Evolutionary conservation across 2,888 invertebrate genomes (phyloP).

Genomic region (Drosophila paracracens): DNA sequence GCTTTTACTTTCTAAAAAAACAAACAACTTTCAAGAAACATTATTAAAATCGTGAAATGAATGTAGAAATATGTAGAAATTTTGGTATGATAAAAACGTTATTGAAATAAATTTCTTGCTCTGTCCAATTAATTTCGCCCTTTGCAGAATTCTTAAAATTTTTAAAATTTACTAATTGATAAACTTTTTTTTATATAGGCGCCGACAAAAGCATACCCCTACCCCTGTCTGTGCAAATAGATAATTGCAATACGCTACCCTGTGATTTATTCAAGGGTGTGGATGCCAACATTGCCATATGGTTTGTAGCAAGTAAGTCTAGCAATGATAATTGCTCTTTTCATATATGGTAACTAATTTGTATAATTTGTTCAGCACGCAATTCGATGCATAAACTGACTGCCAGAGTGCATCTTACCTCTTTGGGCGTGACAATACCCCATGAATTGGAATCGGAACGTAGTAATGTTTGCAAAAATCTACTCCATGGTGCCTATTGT

Average conservation of each 20-base stretch:
- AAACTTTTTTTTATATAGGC: slow-evolving; percentile 48
- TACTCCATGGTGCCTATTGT: slow-evolving; percentile 82
- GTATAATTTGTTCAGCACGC: slow-evolving; percentile 46
- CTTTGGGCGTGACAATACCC: slow-evolving; percentile 70
- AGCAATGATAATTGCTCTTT: neutral
- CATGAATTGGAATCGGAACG: slow-evolving; percentile 61
- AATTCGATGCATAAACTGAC: slow-evolving; percentile 59
- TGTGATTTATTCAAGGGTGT: slow-evolving; percentile 70
- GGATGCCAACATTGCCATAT: slow-evolving; percentile 69
- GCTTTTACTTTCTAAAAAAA: neutral
- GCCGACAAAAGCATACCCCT: slow-evolving; percentile 41
- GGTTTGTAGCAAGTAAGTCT: slow-evolving; percentile 80
- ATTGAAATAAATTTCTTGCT: neutral
- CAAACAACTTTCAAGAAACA: neutral
- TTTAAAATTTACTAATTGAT: neutral
- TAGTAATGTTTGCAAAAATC: slow-evolving; percentile 79
- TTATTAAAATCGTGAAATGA: neutral
- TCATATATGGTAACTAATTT: neutral
- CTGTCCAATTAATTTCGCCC: neutral
- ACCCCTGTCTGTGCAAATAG: slow-evolving; percentile 75
- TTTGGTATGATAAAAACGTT: neutral
- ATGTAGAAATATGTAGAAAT: too few relatives aligned
- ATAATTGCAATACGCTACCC: slow-evolving; percentile 71
- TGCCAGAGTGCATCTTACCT: slow-evolving; percentile 64
- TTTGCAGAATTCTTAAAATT: neutral